Evolutionary conservation across 1,140 invertebrate genomes (phyloP).

Genomic region (Araneus ventricosus): DNA sequence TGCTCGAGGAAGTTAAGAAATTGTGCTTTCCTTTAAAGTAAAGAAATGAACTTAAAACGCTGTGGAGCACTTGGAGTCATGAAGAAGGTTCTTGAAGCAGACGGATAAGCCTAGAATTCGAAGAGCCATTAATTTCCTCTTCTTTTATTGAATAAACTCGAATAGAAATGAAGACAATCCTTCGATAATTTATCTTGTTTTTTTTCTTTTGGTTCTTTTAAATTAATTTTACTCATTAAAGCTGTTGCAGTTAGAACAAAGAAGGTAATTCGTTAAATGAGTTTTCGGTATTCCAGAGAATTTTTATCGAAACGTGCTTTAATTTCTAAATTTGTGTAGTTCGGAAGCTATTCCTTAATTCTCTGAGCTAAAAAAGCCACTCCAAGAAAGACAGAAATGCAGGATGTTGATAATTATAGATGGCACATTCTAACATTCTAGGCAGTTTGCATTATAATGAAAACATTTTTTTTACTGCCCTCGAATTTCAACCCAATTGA

Average conservation of each 20-base stretch:
- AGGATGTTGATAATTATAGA: too few relatives aligned
- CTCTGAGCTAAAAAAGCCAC: too few relatives aligned
- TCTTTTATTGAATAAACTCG: neutral
- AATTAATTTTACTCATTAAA: neutral
- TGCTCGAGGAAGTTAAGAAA: neutral
- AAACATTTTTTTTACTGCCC: too few relatives aligned
- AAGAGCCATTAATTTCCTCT: conserved; percentile 1
- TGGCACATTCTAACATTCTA: too few relatives aligned
- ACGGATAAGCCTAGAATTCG: neutral
- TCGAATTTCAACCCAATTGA: too few relatives aligned
- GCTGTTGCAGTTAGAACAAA: neutral
- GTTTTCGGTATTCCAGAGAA: too few relatives aligned
- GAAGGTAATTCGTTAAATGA: neutral
- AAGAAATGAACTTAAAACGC: neutral
- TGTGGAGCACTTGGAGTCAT: too few relatives aligned
- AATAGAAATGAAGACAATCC: conserved; percentile 8
- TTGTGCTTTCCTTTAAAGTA: neutral
- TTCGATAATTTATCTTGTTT: neutral
- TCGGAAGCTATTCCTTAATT: too few relatives aligned
- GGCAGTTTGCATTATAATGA: too few relatives aligned
- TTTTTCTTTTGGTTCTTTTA: neutral
- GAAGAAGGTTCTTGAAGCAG: neutral
- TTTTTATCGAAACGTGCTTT: too few relatives aligned
- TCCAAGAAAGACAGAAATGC: too few relatives aligned
- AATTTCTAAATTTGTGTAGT: too few relatives aligned